Conservation (phyloP, 2,113 vertebrate species). For the Eclectus roratus region DNA sequence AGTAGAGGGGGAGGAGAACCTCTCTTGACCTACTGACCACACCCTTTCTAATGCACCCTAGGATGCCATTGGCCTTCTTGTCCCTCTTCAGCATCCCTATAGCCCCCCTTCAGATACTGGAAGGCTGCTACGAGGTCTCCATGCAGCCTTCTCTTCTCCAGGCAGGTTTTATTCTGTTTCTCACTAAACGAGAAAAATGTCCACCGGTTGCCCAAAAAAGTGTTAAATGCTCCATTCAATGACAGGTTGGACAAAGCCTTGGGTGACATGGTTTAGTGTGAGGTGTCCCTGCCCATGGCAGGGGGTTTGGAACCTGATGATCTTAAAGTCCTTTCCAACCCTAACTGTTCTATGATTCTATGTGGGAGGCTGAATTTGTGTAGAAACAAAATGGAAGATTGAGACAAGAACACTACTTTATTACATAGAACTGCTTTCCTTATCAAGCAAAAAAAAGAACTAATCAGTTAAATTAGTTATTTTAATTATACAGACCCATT, state of each 20-base stretch:
- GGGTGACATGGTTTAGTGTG: background rate
- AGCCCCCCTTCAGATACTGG: background rate
- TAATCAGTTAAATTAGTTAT: constrained; percentile 9
- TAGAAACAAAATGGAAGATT: background rate
- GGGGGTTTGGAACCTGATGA: background rate
- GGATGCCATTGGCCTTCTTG: too few species aligned
- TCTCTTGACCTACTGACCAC: too few species aligned
- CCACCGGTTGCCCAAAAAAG: background rate
- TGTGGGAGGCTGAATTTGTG: background rate
- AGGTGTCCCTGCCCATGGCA: background rate
- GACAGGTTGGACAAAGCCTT: background rate
- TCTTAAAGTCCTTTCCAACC: background rate
- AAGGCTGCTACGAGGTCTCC: background rate
- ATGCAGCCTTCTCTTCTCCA: background rate
- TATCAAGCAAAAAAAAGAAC: background rate
- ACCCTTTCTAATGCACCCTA: too few species aligned
- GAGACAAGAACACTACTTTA: background rate
- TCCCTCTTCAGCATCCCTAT: background rate
- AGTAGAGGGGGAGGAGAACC: too few species aligned
- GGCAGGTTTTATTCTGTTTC: background rate
- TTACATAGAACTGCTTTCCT: background rate
- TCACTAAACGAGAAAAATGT: background rate
- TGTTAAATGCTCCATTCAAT: background rate
- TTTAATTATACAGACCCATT: background rate
- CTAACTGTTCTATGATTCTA: background rate